phyloP scores from a whole-genome alignment of 2,113 vertebrate genomes.

The Nannobrachium achirus region DNA sequence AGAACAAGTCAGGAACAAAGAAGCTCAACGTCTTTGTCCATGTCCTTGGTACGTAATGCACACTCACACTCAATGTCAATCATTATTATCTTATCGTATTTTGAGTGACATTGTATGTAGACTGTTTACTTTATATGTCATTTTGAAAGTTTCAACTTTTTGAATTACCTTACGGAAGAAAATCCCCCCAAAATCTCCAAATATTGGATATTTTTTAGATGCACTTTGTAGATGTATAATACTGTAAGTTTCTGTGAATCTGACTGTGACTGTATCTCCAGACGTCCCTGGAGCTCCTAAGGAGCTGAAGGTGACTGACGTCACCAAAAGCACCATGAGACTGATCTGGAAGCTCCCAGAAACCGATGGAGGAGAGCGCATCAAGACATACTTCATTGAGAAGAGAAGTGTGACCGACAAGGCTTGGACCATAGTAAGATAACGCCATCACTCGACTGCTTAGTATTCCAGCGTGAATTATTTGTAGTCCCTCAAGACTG shows the following conservation, averaged over 20 bases:
- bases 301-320: constrained; percentile 93
- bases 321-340: constrained; percentile 90
- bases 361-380: constrained; percentile 96
- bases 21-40: constrained; percentile 90
- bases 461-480: too few relatives aligned
- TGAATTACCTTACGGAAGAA: too few relatives aligned
- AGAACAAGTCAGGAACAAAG: constrained; percentile 98
- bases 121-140: too few relatives aligned
- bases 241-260: too few relatives aligned
- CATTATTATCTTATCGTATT: too few relatives aligned
- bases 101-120: too few relatives aligned
- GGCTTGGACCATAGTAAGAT: constrained; percentile 89
- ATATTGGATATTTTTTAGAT: too few relatives aligned
- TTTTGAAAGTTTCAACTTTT: too few relatives aligned
- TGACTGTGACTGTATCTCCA: constrained; percentile 54
- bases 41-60: constrained; percentile 86
- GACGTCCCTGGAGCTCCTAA: constrained; percentile 95
- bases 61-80: neutral
- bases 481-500: too few relatives aligned
- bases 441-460: neutral
- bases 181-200: too few relatives aligned
- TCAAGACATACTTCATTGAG: constrained; percentile 96
- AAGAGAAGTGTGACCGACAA: constrained; percentile 92
- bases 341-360: constrained; percentile 97
- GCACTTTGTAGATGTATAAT: too few relatives aligned